Evolutionary conservation across 2,797 vertebrate genomes (phyloP).

Genomic region (Helostoma temminkii): DNA sequence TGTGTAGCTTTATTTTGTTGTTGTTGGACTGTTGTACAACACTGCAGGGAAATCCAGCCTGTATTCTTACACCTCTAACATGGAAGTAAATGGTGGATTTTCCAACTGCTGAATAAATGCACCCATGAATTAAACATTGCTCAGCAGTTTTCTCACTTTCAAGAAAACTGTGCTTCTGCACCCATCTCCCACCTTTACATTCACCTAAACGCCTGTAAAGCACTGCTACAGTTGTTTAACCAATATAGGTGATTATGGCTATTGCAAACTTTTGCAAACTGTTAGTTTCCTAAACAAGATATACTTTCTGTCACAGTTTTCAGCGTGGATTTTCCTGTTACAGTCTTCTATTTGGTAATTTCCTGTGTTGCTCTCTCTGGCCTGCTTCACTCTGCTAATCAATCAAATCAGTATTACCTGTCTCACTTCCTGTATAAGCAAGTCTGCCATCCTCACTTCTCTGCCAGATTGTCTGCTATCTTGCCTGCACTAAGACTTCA

Average conservation of each 20-base stretch:
- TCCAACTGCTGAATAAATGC: slow-evolving; percentile 21
- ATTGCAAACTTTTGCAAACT: not conserved
- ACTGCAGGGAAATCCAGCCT: slow-evolving; percentile 1
- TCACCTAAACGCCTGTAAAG: slow-evolving; percentile 14
- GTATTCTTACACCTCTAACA: slow-evolving; percentile 25
- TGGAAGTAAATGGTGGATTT: slow-evolving; percentile 37
- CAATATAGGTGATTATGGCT: not conserved
- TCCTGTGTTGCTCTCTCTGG: too few relatives aligned
- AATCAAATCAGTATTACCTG: too few relatives aligned
- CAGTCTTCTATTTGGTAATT: too few relatives aligned
- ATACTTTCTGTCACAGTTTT: too few relatives aligned
- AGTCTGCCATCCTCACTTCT: too few relatives aligned
- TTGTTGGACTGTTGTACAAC: not conserved
- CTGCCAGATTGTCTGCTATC: too few relatives aligned
- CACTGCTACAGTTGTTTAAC: not conserved
- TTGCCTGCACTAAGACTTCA: too few relatives aligned
- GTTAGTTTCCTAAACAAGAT: not conserved
- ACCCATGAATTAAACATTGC: slow-evolving; percentile 48
- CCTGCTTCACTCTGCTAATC: too few relatives aligned
- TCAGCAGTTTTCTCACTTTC: slow-evolving; percentile 1
- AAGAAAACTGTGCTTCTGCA: not conserved
- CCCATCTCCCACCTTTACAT: slow-evolving; percentile 1
- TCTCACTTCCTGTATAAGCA: too few relatives aligned
- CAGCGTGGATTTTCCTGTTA: too few relatives aligned
- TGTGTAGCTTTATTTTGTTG: not conserved